These are phyloP conservation scores for Chiridota heheva DNA, from an alignment of 35 echinoderm and acorn worm genomes.

Conservation along the genomic window DNA sequence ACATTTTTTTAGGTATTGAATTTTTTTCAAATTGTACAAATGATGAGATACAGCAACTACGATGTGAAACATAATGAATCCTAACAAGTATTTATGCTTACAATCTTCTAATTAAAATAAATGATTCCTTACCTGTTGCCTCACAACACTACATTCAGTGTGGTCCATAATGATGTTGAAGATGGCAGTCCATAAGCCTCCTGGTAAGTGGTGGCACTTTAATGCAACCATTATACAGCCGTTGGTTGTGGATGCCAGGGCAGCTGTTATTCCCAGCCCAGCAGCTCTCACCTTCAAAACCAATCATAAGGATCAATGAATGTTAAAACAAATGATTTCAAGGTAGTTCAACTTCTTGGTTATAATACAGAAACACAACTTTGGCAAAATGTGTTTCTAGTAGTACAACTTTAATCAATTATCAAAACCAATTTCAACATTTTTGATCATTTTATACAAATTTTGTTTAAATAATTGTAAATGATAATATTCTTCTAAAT, in stretches of 20 bases:
- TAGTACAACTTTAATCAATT: no score
- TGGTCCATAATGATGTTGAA: constrained; percentile 82
- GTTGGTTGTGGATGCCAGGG: constrained; percentile 52
- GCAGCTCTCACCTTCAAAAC: constrained; percentile 80
- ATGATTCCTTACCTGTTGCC: constrained; percentile 93
- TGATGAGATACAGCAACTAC: no score
- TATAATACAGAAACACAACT: neutral
- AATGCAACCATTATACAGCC: constrained; percentile 73
- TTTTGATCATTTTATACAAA: no score
- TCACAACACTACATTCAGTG: constrained; percentile 93
- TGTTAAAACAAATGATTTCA: neutral
- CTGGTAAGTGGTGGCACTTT: constrained; percentile 70
- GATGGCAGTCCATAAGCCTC: constrained; percentile 77
- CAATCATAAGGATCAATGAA: neutral
- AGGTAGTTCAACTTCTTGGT: neutral
- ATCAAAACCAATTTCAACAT: no score
- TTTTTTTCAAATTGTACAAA: no score
- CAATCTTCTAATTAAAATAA: no score
- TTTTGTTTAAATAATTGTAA: no score
- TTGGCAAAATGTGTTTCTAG: no score
- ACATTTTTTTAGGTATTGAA: no score
- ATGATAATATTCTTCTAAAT: no score
- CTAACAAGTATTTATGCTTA: no score
- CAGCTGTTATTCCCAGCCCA: constrained; percentile 78
- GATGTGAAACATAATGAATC: no score